Base-by-base conservation (phyloP, 2,888 invertebrate species). In the Thymelicus acteon region DNA sequence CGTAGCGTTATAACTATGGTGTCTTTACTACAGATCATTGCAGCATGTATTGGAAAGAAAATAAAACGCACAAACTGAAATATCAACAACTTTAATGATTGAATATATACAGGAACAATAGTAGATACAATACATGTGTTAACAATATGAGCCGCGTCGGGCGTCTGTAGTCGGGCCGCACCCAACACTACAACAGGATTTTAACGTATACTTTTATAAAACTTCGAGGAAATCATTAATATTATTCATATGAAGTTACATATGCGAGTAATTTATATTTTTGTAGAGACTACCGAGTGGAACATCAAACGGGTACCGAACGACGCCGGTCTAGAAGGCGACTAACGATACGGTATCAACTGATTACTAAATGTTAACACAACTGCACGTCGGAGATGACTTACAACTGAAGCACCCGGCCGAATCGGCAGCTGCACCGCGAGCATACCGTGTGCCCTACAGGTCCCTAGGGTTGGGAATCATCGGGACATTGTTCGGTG, bases 41-140 rank as follows among this genome's bases (percentile, higher is more conserved):
- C 31, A 31, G 31, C 31, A 31, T 5, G 0, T 31, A 31, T 3
- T 31, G 31, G 31, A 31, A 31, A 31, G 31, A 31, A 79, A 81
- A 79, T 78, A 75, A 86, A 87, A 86, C 76, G 80, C 60, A 73
- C 64, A 60, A 39, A 77, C 77, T 75, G 88, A 91, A 92, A 92
- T 93, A 92, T 92, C 93, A 93, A 93, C 93, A 93, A 92, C 89
- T 92, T 92, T 92, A 92, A 88, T 93, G 85, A 90, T 91, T 88
- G 88, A 88, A 90, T 92, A 92, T 92, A 92, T 92, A 93, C 92
- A 92, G 87, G 91, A 92, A 91, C 89, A 92, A 89, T 82, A 86
- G 85, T 88, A 88, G 84, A 87, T 86, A 87, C 85, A 85, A 82
- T 86, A 87, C 85, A 85, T 82, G 83, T 85, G 85, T 85, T 85